Evolutionary conservation across 2,113 vertebrate species (phyloP).

Genomic region (Tringa solitaria): DNA sequence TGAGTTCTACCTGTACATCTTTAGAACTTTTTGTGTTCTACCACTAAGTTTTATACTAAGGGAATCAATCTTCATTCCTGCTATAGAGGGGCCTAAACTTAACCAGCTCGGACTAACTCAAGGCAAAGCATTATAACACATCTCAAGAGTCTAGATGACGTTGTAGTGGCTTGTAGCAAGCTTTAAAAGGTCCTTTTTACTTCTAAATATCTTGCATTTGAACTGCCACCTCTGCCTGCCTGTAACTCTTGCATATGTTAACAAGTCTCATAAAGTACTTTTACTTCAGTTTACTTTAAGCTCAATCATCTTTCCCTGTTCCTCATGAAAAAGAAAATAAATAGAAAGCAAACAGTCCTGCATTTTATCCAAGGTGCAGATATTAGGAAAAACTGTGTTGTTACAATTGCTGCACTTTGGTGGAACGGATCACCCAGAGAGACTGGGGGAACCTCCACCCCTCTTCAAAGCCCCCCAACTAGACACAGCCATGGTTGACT

Average conservation of each 20-base stretch:
- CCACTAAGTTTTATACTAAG: background rate
- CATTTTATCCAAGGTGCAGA: background rate
- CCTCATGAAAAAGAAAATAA: background rate
- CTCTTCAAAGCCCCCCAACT: background rate
- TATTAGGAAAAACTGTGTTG: background rate
- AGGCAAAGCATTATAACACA: background rate
- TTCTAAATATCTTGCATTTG: background rate
- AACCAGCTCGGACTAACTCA: background rate
- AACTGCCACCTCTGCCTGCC: background rate
- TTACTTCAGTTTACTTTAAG: background rate
- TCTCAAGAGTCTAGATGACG: background rate
- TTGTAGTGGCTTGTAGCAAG: background rate
- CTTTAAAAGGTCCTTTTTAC: background rate
- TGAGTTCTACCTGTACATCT: background rate
- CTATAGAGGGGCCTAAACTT: background rate
- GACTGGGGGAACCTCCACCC: background rate
- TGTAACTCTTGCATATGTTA: background rate
- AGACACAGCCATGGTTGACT: background rate
- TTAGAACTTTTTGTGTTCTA: background rate
- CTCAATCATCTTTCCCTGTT: background rate
- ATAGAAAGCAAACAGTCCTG: background rate
- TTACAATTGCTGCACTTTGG: background rate
- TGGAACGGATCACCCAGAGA: background rate
- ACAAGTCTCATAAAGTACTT: background rate
- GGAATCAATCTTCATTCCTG: background rate